Evolutionary conservation across 2,113 vertebrate genomes (phyloP).

Genomic region (Loxodonta africana): DNA sequence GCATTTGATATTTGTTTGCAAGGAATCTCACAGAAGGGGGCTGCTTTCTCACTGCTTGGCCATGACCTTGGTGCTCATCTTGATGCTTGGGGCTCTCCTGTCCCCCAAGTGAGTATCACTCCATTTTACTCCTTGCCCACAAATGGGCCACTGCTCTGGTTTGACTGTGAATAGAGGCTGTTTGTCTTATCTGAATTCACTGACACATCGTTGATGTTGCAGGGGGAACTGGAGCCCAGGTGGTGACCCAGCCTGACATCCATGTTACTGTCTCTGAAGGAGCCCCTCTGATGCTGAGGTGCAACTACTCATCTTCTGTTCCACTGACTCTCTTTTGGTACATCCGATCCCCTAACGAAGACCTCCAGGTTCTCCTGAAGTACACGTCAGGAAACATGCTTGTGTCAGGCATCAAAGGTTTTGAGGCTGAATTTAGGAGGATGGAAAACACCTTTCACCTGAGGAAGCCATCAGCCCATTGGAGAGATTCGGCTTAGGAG

Average conservation of each 20-base stretch:
- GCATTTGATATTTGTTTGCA: not conserved
- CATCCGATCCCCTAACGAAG: rapidly evolving
- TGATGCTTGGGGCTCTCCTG: not conserved
- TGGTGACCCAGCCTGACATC: not conserved
- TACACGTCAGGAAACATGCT: rapidly evolving
- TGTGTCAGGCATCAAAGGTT: not conserved
- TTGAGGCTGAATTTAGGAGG: not conserved
- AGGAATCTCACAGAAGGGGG: not conserved
- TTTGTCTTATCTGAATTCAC: not conserved
- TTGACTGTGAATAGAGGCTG: not conserved
- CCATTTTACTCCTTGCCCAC: not conserved
- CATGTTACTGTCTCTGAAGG: not conserved
- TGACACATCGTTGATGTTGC: not conserved
- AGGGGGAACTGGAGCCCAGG: not conserved
- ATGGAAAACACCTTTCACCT: not conserved
- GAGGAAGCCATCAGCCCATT: not conserved
- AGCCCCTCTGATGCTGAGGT: not conserved
- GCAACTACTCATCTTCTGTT: not conserved
- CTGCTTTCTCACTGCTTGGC: not conserved
- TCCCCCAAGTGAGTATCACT: not conserved
- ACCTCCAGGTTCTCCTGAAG: not conserved
- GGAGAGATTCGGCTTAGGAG: not conserved
- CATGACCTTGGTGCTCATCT: not conserved
- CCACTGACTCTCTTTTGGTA: not conserved
- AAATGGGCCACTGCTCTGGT: not conserved